phyloP scores from a whole-genome alignment of 2,113 vertebrate genomes.

The Silurus meridionalis region DNA sequence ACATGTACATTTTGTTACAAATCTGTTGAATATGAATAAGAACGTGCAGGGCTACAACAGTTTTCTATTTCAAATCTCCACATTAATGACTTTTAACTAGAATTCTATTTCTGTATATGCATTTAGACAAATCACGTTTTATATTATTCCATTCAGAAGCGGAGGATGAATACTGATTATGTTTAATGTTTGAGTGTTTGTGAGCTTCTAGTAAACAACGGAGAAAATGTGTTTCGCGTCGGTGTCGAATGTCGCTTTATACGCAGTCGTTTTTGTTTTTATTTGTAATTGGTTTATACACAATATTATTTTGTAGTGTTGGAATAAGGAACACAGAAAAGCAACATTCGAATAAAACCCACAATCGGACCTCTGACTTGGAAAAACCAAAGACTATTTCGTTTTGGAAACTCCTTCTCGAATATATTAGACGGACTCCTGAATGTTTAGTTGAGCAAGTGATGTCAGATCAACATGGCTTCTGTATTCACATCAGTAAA shows the following conservation, averaged over 20 bases:
- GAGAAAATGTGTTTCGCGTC: slow-evolving; percentile 22
- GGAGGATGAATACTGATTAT: slow-evolving; percentile 10
- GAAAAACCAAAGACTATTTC: neutral
- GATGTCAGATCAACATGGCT: neutral
- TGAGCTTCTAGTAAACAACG: slow-evolving; percentile 32
- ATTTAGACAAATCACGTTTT: neutral
- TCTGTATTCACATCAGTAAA: too few species aligned
- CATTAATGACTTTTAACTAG: neutral
- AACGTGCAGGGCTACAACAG: neutral
- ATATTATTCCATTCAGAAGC: slow-evolving; percentile 1
- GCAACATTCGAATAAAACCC: neutral
- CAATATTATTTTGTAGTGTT: slow-evolving; percentile 30
- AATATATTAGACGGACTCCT: neutral
- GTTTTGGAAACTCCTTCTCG: neutral
- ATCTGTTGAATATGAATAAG: neutral
- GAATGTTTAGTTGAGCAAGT: neutral
- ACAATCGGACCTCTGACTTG: neutral
- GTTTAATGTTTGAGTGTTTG: neutral
- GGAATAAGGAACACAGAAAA: neutral
- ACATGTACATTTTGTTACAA: neutral
- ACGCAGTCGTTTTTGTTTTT: neutral
- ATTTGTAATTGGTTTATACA: neutral
- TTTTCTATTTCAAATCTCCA: neutral
- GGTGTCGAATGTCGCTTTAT: slow-evolving; percentile 8
- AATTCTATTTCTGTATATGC: neutral